Evolutionary conservation across 2,888 invertebrate genomes (phyloP).

Genomic region (Rotaria sp.): DNA sequence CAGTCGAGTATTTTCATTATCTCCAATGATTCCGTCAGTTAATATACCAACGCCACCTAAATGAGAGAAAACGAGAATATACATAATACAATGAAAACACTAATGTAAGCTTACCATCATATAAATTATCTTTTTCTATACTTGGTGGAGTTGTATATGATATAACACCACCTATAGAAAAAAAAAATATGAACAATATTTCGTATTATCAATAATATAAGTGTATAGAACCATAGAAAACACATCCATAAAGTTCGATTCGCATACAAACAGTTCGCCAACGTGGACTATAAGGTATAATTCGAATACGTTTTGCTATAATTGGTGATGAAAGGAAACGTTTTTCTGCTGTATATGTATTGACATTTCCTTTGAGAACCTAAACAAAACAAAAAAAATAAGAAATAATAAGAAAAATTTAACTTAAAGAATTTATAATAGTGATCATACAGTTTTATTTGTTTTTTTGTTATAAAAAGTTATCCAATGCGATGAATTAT

Average conservation of each 20-base stretch:
- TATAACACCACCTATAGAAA: not conserved
- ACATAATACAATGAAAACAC: not conserved
- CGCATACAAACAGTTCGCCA: slow-evolving; percentile 74
- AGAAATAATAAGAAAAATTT: not conserved
- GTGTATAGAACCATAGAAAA: slow-evolving; percentile 67
- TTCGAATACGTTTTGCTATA: slow-evolving; percentile 74
- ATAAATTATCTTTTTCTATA: not conserved
- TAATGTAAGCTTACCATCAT: not conserved
- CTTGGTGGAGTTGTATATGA: not conserved
- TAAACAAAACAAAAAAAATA: slow-evolving; percentile 58
- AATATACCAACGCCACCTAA: not conserved
- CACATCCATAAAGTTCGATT: slow-evolving; percentile 79
- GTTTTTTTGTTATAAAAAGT: not conserved
- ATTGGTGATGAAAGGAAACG: slow-evolving; percentile 69
- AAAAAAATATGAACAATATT: not conserved
- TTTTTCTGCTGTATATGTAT: slow-evolving; percentile 75
- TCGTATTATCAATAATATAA: not conserved
- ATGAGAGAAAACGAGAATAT: not conserved
- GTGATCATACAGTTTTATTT: slow-evolving; percentile 32
- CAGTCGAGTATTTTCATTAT: not conserved
- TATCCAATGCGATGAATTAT: not conserved
- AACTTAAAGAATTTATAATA: not conserved
- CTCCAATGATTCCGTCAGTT: not conserved
- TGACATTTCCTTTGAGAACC: slow-evolving; percentile 74
- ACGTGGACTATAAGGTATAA: slow-evolving; percentile 74